phyloP scores from a whole-genome alignment of 2,888 invertebrate species.

The Chirona hameri region DNA sequence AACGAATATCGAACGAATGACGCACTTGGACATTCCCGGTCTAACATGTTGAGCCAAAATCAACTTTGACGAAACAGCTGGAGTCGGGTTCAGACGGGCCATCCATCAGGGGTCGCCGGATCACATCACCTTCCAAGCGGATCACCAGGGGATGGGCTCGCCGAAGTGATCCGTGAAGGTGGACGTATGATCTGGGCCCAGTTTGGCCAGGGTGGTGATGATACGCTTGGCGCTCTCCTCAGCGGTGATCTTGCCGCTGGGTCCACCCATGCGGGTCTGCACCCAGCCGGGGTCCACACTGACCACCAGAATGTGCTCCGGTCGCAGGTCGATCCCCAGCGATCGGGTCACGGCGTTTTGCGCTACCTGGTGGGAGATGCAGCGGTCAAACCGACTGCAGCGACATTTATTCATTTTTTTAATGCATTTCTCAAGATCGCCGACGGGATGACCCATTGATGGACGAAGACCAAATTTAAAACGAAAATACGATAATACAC shows the following conservation, averaged over 20 bases:
- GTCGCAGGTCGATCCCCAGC: conserved; percentile 73
- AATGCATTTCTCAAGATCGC: no score
- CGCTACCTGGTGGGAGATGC: conserved; percentile 59
- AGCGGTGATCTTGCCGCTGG: conserved; percentile 68
- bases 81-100: no score
- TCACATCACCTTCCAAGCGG: no score
- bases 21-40: no score
- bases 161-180: conserved; percentile 14
- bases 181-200: conserved; percentile 1
- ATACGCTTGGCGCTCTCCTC: conserved; percentile 54
- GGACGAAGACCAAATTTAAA: no score
- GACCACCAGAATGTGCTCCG: conserved; percentile 71
- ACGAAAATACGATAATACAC: no score
- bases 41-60: no score
- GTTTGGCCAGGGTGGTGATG: neutral
- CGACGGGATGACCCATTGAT: no score
- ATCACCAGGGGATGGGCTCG: neutral
- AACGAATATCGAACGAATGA: no score
- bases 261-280: conserved; percentile 81
- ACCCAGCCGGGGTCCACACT: conserved; percentile 89
- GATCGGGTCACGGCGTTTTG: conserved; percentile 82
- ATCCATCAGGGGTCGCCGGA: no score
- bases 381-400: neutral
- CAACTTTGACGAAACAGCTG: no score
- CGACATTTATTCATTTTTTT: no score